These are phyloP conservation scores for Lacerta viridis DNA, from an alignment of 2,797 vertebrate genomes.

Conservation along the genomic window DNA sequence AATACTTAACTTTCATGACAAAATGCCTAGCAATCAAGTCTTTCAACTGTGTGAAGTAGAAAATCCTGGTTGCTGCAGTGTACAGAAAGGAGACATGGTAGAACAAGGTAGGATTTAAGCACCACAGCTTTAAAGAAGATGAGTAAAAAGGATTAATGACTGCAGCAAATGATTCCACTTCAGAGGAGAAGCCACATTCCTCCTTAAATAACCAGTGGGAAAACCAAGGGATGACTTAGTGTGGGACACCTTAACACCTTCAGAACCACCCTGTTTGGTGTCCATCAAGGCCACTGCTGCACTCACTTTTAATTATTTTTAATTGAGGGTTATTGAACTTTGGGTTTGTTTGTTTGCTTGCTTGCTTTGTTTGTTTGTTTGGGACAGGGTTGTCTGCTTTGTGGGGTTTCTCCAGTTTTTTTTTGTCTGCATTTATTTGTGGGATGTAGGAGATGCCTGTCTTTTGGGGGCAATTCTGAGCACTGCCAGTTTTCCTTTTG, in stretches of 20 bases:
- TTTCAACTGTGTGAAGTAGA: neutral
- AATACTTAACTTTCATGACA: slow-evolving; percentile 1
- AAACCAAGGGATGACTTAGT: neutral
- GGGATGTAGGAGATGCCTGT: too few relatives aligned
- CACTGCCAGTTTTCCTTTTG: too few relatives aligned
- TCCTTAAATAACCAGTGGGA: neutral
- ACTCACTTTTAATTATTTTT: too few relatives aligned
- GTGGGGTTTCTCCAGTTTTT: too few relatives aligned
- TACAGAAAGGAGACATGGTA: neutral
- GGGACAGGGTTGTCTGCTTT: too few relatives aligned
- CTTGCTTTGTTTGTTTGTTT: too few relatives aligned
- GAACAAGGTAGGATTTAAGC: neutral
- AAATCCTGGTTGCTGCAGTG: neutral
- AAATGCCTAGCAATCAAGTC: slow-evolving; percentile 17
- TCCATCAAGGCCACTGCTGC: neutral
- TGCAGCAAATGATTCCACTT: neutral
- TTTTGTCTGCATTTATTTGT: too few relatives aligned
- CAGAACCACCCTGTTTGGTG: too few relatives aligned
- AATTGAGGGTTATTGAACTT: too few relatives aligned
- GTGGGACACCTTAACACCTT: neutral
- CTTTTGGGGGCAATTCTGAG: too few relatives aligned
- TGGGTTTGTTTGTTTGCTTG: too few relatives aligned
- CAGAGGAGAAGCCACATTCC: neutral
- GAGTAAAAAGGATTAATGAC: neutral
- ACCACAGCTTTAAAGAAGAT: neutral